Conservation (phyloP, 2,797 vertebrate species). For the Fringilla coelebs region DNA sequence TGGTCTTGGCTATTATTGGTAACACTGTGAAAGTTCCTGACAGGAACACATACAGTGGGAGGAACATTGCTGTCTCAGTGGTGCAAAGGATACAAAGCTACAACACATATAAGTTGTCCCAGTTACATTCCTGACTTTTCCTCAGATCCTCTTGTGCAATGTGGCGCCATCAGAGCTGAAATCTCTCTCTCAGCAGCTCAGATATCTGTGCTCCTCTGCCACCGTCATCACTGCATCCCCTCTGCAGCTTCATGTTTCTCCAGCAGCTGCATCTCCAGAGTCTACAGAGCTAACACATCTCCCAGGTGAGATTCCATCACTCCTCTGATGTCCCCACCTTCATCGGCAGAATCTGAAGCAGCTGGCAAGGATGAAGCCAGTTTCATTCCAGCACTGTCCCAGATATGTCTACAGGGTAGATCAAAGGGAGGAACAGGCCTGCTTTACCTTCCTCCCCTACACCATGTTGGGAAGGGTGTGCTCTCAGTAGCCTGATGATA, state of each 20-base stretch:
- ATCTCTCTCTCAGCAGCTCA: neutral
- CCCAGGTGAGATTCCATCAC: rapidly evolving
- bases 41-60: neutral
- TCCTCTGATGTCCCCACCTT: neutral
- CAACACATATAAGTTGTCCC: rapidly evolving
- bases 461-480: neutral
- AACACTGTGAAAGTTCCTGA: neutral
- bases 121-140: neutral
- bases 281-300: neutral
- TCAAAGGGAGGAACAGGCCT: neutral
- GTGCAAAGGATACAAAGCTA: neutral
- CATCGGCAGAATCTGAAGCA: rapidly evolving
- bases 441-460: neutral
- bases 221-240: neutral
- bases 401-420: neutral
- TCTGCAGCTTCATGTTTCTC: neutral
- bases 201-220: neutral
- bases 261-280: neutral
- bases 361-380: neutral
- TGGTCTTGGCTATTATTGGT: neutral
- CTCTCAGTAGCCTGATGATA: neutral
- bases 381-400: neutral
- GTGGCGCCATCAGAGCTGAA: neutral
- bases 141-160: neutral
- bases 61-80: neutral